phyloP scores from a whole-genome alignment of 2,113 vertebrate genomes.

The Taxidea taxus region DNA sequence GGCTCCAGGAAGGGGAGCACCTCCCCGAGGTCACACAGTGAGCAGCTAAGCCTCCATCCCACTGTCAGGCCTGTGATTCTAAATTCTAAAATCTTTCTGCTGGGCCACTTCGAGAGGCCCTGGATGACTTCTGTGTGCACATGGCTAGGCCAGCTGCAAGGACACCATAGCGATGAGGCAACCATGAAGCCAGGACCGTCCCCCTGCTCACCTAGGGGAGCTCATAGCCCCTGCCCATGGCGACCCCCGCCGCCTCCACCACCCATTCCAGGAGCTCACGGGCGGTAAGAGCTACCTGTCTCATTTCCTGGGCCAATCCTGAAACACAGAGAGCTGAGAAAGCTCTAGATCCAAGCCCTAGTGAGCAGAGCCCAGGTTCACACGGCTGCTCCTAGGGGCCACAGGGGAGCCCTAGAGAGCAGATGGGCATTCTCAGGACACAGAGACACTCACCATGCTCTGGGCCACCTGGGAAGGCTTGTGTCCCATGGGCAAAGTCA shows the following conservation, averaged over 20 bases:
- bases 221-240: no score
- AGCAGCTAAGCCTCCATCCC: rapidly evolving
- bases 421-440: background rate
- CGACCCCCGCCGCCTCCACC: background rate
- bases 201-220: background rate
- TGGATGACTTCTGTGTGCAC: no score
- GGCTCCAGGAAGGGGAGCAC: no score
- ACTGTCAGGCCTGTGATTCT: background rate
- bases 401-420: background rate
- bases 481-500: background rate
- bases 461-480: background rate
- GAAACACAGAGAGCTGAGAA: background rate
- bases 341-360: background rate
- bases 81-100: background rate
- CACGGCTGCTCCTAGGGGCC: no score
- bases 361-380: background rate
- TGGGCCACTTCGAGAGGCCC: rapidly evolving
- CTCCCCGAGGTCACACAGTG: no score
- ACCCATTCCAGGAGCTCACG: rapidly evolving
- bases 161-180: background rate
- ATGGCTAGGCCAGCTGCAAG: background rate
- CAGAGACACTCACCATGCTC: background rate
- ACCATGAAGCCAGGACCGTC: background rate
- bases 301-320: background rate
- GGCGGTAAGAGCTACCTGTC: background rate